These are phyloP conservation scores for Triplophysa dalaica DNA, from an alignment of 2,113 vertebrate genomes.

Conservation along the genomic window DNA sequence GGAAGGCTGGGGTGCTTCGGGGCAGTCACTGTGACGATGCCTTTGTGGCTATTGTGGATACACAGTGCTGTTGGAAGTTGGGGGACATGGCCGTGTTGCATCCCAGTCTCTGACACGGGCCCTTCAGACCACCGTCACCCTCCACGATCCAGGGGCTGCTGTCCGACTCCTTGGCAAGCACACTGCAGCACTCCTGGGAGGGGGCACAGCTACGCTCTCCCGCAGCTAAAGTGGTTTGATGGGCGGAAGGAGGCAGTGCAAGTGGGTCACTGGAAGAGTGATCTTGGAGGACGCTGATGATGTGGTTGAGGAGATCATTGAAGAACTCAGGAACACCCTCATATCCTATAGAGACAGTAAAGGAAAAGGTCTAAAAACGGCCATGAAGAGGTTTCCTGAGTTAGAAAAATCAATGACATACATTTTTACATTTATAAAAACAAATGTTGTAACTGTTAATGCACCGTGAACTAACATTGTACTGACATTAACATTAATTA, in stretches of 20 bases:
- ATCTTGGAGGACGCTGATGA: conserved; percentile 86
- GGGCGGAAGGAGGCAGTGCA: conserved; percentile 58
- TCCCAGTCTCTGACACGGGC: conserved; percentile 92
- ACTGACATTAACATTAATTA: too few relatives aligned
- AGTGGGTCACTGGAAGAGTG: conserved; percentile 68
- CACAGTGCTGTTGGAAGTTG: conserved; percentile 98
- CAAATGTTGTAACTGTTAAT: too few relatives aligned
- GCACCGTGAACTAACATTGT: too few relatives aligned
- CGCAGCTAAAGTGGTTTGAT: conserved; percentile 62
- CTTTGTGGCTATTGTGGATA: conserved; percentile 92
- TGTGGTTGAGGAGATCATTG: conserved; percentile 93
- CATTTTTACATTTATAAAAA: too few relatives aligned
- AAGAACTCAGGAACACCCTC: conserved; percentile 97
- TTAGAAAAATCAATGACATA: too few relatives aligned
- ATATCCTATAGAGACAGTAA: conserved; percentile 77
- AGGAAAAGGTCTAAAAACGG: background rate
- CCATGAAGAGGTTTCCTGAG: background rate
- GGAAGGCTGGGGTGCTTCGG: conserved; percentile 13
- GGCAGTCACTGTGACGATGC: conserved; percentile 92
- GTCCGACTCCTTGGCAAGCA: conserved; percentile 81
- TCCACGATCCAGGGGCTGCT: conserved; percentile 82
- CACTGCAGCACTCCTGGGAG: conserved; percentile 74
- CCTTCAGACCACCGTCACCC: conserved; percentile 78
- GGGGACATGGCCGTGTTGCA: conserved; percentile 89
- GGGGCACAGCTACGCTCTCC: conserved; percentile 71